Conservation (phyloP, 2,113 vertebrate species). For the Theristicus caerulescens region DNA sequence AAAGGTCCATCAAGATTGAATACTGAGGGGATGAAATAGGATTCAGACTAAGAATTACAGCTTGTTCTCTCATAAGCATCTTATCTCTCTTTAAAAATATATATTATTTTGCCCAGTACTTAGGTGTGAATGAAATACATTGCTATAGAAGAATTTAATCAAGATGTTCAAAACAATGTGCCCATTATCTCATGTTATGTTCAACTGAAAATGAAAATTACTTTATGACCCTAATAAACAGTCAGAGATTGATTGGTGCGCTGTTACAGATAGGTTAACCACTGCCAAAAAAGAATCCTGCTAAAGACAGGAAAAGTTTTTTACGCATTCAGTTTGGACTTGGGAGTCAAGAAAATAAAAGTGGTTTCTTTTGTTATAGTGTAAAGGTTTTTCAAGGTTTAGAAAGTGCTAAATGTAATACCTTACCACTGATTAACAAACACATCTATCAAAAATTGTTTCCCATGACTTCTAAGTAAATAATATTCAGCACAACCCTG, state of each 20-base stretch:
- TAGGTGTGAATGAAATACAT: not conserved
- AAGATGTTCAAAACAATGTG: constrained; percentile 28
- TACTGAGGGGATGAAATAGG: not conserved
- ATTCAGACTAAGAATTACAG: not conserved
- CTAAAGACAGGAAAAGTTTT: not conserved
- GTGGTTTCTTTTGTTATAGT: not conserved
- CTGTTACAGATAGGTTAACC: not conserved
- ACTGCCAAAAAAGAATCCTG: not conserved
- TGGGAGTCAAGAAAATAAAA: not conserved
- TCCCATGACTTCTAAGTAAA: not conserved
- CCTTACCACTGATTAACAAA: constrained; percentile 14
- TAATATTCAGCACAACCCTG: not conserved
- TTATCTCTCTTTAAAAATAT: not conserved
- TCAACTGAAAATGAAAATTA: constrained; percentile 55
- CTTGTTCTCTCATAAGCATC: not conserved
- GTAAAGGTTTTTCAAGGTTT: not conserved
- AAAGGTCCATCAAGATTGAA: not conserved
- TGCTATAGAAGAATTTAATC: constrained; percentile 9
- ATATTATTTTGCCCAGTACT: not conserved
- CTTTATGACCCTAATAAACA: constrained; percentile 43
- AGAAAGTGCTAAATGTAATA: not conserved
- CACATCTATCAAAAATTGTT: not conserved
- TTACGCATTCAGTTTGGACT: not conserved
- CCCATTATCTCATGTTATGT: not conserved
- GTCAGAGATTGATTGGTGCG: not conserved